phyloP scores from a whole-genome alignment of 2,888 invertebrate species.

The Mystacides longicornis region DNA sequence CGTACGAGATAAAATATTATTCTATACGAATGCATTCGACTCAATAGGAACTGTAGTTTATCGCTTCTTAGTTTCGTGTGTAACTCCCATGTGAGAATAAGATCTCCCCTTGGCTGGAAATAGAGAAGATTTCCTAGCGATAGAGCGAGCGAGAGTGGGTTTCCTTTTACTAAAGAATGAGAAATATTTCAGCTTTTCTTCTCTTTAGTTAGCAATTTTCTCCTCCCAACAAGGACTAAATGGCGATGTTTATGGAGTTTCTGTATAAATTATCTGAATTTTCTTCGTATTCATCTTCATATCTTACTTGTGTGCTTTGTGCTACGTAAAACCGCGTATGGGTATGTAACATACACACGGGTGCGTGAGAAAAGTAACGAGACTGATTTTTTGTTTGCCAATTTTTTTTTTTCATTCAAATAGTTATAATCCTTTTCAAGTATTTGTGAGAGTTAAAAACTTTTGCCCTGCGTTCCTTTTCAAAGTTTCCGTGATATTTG shows the following conservation, averaged over 20 bases:
- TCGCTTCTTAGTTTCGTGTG: background rate
- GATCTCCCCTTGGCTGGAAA: background rate
- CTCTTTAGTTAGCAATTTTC: background rate
- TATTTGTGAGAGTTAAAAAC: too few species aligned
- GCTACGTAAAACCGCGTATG: too few species aligned
- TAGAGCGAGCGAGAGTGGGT: too few species aligned
- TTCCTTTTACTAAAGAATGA: background rate
- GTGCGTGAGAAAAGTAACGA: too few species aligned
- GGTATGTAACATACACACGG: too few species aligned
- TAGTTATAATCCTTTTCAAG: too few species aligned
- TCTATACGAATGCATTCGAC: background rate
- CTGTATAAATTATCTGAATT: background rate
- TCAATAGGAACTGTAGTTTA: background rate
- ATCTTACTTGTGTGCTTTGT: background rate
- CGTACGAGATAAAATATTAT: too few species aligned
- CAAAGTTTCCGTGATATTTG: too few species aligned
- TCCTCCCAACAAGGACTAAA: background rate
- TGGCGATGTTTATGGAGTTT: background rate
- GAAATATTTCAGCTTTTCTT: background rate
- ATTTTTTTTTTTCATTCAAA: too few species aligned
- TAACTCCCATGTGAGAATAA: background rate
- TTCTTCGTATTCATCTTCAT: background rate
- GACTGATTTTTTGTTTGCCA: too few species aligned
- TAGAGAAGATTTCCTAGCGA: background rate
- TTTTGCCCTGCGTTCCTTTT: too few species aligned